Evolutionary conservation across 2,113 vertebrate genomes (phyloP).

Genomic region (Istiophorus platypterus): DNA sequence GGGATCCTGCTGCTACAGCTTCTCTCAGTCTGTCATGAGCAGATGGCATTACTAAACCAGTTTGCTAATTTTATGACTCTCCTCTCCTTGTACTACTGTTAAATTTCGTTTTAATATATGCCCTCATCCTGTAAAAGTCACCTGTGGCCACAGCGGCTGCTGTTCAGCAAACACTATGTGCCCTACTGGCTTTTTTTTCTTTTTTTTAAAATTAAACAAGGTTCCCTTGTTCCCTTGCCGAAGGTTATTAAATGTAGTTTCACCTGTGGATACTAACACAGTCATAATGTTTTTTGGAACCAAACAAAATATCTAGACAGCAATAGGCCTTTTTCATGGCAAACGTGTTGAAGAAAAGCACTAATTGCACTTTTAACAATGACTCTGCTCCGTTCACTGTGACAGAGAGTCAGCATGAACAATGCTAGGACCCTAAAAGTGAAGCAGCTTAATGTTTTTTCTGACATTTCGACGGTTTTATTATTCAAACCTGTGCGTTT

Average conservation of each 20-base stretch:
- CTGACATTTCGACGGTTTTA: too few species aligned
- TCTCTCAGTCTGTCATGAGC: too few species aligned
- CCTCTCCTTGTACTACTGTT: too few species aligned
- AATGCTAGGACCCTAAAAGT: background rate
- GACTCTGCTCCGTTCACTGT: background rate
- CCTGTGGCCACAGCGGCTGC: too few species aligned
- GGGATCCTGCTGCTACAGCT: too few species aligned
- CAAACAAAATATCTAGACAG: background rate
- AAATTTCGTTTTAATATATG: too few species aligned
- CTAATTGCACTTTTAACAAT: background rate
- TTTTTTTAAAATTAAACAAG: background rate
- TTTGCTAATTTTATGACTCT: too few species aligned
- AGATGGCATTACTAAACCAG: too few species aligned
- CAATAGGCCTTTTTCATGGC: background rate
- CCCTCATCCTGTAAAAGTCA: too few species aligned
- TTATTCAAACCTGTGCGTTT: background rate
- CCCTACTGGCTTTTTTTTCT: too few species aligned
- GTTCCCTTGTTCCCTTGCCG: too few species aligned
- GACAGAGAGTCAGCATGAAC: background rate
- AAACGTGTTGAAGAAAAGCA: background rate
- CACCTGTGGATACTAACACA: background rate
- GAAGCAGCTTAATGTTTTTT: background rate
- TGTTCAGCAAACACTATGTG: too few species aligned
- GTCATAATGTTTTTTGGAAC: background rate
- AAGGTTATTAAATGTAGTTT: background rate